phyloP scores from a whole-genome alignment of 1,140 invertebrate genomes.

The Scylla paramamosain region DNA sequence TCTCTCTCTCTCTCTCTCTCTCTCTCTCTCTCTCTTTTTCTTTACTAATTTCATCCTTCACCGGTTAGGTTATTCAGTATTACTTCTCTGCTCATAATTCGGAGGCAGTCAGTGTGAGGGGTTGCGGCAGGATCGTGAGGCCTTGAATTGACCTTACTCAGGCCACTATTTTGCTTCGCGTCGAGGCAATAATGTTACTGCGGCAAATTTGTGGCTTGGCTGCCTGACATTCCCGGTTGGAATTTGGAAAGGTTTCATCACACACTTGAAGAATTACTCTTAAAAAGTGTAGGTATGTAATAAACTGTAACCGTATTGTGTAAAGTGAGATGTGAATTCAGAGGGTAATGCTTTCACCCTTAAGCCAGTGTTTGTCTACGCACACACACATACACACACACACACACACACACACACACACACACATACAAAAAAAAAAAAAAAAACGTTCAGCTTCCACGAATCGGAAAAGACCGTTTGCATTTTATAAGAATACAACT shows the following conservation, averaged over 20 bases:
- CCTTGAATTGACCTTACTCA: neutral
- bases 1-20: slow-evolving; percentile 15
- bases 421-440: neutral
- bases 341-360: neutral
- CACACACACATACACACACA: neutral
- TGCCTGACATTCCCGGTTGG: neutral
- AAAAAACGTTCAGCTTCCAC: neutral
- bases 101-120: neutral
- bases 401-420: neutral
- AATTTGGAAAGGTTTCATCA: neutral
- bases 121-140: neutral
- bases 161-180: neutral
- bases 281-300: neutral
- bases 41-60: neutral
- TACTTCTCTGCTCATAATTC: too few species aligned
- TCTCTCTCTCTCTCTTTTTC: neutral
- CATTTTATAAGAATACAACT: neutral
- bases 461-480: neutral
- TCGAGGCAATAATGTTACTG: neutral
- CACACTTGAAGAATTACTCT: neutral
- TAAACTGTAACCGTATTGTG: neutral
- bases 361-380: too few species aligned
- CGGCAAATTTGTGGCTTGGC: neutral
- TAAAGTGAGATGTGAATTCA: neutral
- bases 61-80: too few species aligned